A percentile compares a stretch with the other conserved stretches of the same genome.
Conservation (phyloP, 1,140 invertebrate genomes). For the Drosophila neocordata region DNA sequence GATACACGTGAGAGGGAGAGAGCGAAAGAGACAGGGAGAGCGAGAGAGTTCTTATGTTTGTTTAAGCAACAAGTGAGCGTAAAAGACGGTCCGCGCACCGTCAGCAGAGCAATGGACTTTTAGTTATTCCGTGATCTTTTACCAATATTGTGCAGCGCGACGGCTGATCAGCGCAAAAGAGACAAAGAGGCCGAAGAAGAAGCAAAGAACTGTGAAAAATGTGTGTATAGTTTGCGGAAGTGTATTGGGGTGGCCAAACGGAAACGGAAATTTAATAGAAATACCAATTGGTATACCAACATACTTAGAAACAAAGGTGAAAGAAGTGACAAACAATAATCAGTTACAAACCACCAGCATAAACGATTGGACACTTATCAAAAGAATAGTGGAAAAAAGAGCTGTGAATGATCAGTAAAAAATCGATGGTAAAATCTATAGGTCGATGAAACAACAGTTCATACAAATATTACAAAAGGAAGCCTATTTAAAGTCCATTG, state of each 20-base stretch:
- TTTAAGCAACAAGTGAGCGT: conserved; percentile 63
- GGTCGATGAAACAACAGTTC: conserved; percentile 13
- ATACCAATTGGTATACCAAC: neutral
- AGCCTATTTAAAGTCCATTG: no score
- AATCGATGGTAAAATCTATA: neutral
- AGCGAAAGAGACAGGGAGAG: conserved; percentile 27
- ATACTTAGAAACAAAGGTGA: neutral
- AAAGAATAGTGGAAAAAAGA: neutral
- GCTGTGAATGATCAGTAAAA: neutral
- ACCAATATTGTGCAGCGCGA: conserved; percentile 82
- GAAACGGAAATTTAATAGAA: neutral
- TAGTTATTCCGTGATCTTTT: conserved; percentile 83
- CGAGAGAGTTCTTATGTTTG: conserved; percentile 22
- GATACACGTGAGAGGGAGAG: conserved; percentile 29
- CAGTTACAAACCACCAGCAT: neutral
- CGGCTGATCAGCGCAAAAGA: conserved; percentile 55
- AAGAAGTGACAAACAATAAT: neutral
- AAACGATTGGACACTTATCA: neutral
- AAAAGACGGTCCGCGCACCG: conserved; percentile 77
- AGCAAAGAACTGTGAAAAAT: conserved; percentile 12
- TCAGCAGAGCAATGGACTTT: conserved; percentile 81
- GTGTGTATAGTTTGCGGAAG: conserved; percentile 45
- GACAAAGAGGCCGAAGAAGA: conserved; percentile 38
- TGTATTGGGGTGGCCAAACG: conserved; percentile 10
- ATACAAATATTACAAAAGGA: no score